Percentiles rank a stretch among this genome's conserved stretches.
Evolutionary conservation across 2,888 invertebrate species (phyloP).

Genomic region (Stegophylla sp.): DNA sequence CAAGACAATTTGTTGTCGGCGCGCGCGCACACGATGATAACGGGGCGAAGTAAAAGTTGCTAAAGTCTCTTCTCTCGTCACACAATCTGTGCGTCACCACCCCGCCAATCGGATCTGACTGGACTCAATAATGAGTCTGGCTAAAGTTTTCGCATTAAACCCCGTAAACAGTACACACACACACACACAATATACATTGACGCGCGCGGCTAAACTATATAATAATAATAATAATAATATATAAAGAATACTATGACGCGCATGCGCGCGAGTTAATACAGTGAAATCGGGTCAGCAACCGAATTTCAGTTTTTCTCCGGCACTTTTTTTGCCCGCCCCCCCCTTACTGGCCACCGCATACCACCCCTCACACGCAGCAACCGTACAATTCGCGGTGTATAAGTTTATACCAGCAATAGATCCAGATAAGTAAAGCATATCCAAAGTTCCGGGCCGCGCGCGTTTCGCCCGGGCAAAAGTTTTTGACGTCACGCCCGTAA

Average conservation of each 20-base stretch:
- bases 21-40: not conserved
- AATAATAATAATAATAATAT: no score
- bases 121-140: slow-evolving; percentile 44
- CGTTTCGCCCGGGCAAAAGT: slow-evolving; percentile 38
- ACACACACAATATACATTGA: no score
- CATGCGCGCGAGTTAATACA: not conserved
- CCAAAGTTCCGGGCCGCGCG: slow-evolving; percentile 45
- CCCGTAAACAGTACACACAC: no score
- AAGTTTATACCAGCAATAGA: slow-evolving; percentile 43
- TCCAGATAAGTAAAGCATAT: slow-evolving; percentile 49
- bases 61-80: not conserved
- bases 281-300: slow-evolving; percentile 28
- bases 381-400: slow-evolving; percentile 2
- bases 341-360: no score
- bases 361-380: no score
- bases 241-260: slow-evolving; percentile 5
- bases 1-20: not conserved
- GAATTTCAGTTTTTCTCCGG: slow-evolving; percentile 23
- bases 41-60: slow-evolving; percentile 4
- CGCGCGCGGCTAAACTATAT: no score
- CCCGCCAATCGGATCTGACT: slow-evolving; percentile 14
- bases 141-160: slow-evolving; percentile 38
- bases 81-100: slow-evolving; percentile 6
- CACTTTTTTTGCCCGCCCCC: not conserved
- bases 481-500: slow-evolving; percentile 49